A percentile compares a stretch with the other conserved stretches of the same genome.
Conservation (phyloP, 2,797 vertebrate species). For the Aplochiton taeniatus region DNA sequence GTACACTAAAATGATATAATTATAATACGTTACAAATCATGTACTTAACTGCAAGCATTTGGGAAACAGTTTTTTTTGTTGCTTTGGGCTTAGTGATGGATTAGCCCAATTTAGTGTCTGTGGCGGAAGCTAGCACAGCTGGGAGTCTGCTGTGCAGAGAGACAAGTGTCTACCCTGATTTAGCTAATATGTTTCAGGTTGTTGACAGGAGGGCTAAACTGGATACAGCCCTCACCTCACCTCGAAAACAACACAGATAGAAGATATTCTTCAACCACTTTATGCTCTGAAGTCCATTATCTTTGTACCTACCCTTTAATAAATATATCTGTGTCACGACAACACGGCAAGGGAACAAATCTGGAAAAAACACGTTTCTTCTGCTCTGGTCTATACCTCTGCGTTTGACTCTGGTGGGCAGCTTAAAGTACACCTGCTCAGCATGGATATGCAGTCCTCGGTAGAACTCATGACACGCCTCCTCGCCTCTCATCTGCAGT, state of each 20-base stretch:
- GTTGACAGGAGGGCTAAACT: constrained; percentile 7
- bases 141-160: not conserved
- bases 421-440: constrained; percentile 77
- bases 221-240: not conserved
- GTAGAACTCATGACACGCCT: constrained; percentile 89
- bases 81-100: constrained; percentile 5
- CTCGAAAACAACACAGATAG: not conserved
- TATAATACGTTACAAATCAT: no score
- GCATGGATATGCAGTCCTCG: constrained; percentile 86
- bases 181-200: not conserved
- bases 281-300: no score
- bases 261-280: no score
- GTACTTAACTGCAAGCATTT: not conserved
- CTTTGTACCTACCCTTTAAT: no score
- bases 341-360: not conserved
- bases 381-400: constrained; percentile 61
- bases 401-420: constrained; percentile 77
- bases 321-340: no score
- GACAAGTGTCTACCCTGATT: constrained; percentile 5
- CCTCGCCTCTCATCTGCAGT: constrained; percentile 79
- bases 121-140: constrained; percentile 11
- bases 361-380: not conserved
- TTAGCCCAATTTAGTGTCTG: constrained; percentile 28
- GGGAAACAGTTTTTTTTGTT: no score
- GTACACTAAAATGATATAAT: not conserved